These are phyloP conservation scores for Drosophila dunni DNA, from an alignment of 1,140 invertebrate genomes.

Conservation along the genomic window DNA sequence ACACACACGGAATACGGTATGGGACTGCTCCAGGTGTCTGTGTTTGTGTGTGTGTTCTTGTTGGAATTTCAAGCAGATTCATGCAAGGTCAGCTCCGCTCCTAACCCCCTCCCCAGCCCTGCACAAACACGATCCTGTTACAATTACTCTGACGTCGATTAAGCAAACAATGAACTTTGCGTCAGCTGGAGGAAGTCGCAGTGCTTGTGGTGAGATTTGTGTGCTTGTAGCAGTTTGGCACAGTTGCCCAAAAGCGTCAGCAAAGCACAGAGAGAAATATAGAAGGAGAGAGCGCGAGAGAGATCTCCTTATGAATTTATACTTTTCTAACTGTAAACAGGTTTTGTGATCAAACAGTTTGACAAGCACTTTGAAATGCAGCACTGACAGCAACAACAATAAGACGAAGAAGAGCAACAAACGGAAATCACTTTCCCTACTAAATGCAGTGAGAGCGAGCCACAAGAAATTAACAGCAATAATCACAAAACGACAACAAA, in stretches of 20 bases:
- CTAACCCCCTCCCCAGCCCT: background rate
- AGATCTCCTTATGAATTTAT: constrained; percentile 28
- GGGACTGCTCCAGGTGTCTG: constrained; percentile 10
- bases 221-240: constrained; percentile 22
- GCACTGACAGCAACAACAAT: constrained; percentile 14
- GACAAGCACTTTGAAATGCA: constrained; percentile 30
- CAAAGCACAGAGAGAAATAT: background rate
- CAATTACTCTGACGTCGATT: constrained; percentile 44
- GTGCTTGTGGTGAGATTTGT: constrained; percentile 7
- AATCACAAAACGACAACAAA: constrained; percentile 26
- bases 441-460: constrained; percentile 33
- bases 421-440: constrained; percentile 56
- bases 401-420: constrained; percentile 17
- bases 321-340: constrained; percentile 32
- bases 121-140: constrained; percentile 6
- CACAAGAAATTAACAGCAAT: constrained; percentile 38
- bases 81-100: constrained; percentile 30
- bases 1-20: constrained; percentile 4
- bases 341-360: constrained; percentile 26
- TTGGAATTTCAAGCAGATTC: constrained; percentile 46
- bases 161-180: constrained; percentile 68
- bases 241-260: background rate
- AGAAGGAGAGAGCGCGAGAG: background rate
- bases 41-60: constrained; percentile 15
- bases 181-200: constrained; percentile 49